Base-by-base conservation (phyloP, 2,797 vertebrate species). In the Gymnoscopelus microlampas region DNA sequence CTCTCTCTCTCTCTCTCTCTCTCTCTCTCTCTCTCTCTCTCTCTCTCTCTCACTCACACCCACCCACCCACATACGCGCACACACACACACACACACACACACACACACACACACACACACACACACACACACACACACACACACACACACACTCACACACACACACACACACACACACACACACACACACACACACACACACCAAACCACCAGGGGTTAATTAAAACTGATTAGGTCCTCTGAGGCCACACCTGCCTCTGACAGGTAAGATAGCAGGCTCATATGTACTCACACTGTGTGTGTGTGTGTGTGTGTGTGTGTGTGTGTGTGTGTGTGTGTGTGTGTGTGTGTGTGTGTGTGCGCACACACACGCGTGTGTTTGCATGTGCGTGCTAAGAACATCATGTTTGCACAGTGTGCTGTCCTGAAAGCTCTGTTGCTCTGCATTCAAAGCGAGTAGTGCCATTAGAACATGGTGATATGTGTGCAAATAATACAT, bases 201-300 rank as follows among this genome's bases (percentile, higher is more conserved):
- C 84, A 73, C 74, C 8, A 23, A 29, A 60, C 32, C 26, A 29
- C 32, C 39, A 86, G 94, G 93, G 93, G 90, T 94, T 95, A 93
- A 95, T 95, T 95, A 95, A 93, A 93, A 93, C 90, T 94, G 94
- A 94, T 94, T 94, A 87, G 90, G 82, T 87, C 93, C 86, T 66
- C 47, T 2, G 92, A 89, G 94, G 89, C 79, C 88, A 93, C 91
- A 94, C 90, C 92, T 93, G 92, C 87, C 90, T 88, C 83, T 89
- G 92, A 90, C 92, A 94, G 92, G 88, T 88, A 89, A 88, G 85
- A 73, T 66, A 82, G 77, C 76, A 19, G 78, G 78, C 85, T 84
- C 69, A 75, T 66, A 57, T 81, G 79, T 79, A 77, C 66, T 19
- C 32, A 68, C 64, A 1, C 13, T 86, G 92, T 90, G 94, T 77